A percentile compares a stretch with the other conserved stretches of the same genome.
phyloP scores from a whole-genome alignment of 1,140 invertebrate genomes.

The Thaumatotibia leucotreta region DNA sequence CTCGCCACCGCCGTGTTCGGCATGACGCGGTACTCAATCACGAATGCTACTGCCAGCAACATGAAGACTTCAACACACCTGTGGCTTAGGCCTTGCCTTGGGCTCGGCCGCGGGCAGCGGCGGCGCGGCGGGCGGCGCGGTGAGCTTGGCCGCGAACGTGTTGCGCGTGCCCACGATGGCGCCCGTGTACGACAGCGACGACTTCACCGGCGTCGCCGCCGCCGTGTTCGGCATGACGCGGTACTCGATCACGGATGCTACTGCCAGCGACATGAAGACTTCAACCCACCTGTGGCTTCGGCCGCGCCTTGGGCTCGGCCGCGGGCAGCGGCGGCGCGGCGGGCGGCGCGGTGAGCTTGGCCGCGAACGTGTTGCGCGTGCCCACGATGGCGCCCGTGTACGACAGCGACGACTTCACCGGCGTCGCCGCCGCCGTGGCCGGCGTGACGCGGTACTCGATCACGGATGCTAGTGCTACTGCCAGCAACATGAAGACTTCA shows the following conservation, averaged over 20 bases:
- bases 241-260: too few species aligned
- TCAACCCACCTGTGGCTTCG: not conserved
- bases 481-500: too few species aligned
- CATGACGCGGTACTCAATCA: too few species aligned
- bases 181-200: slow-evolving; percentile 53
- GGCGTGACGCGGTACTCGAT: slow-evolving; percentile 48
- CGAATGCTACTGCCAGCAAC: too few species aligned
- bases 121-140: slow-evolving; percentile 32
- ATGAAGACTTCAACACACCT: not conserved
- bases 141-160: slow-evolving; percentile 65
- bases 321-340: slow-evolving; percentile 18
- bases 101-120: slow-evolving; percentile 26
- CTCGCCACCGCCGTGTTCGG: too few species aligned
- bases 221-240: too few species aligned
- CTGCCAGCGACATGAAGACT: too few species aligned
- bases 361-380: slow-evolving; percentile 60
- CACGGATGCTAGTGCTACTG: slow-evolving; percentile 27
- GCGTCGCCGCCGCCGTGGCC: slow-evolving; percentile 25
- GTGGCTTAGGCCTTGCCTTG: slow-evolving; percentile 17
- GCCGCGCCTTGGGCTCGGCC: slow-evolving; percentile 26
- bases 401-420: slow-evolving; percentile 32
- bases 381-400: slow-evolving; percentile 65
- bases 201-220: slow-evolving; percentile 17
- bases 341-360: slow-evolving; percentile 52
- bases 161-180: slow-evolving; percentile 58